Evolutionary conservation across 2,113 vertebrate species (phyloP).

Genomic region (Garra rufa): DNA sequence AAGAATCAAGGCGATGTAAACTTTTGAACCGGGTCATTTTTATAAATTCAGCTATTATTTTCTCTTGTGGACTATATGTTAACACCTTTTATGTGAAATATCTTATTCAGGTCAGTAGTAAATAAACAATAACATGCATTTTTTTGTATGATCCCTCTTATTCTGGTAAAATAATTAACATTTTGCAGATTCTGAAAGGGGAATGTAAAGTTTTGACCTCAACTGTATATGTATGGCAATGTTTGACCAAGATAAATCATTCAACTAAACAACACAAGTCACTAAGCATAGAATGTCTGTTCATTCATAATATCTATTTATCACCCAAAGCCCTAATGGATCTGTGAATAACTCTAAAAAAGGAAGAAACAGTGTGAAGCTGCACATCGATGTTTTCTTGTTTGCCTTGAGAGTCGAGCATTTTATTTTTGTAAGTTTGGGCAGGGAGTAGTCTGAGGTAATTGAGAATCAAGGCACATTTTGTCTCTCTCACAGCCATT

Average conservation of each 20-base stretch:
- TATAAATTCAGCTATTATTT: too few species aligned
- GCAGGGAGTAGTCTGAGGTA: slow-evolving; percentile 14
- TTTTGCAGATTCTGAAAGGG: too few species aligned
- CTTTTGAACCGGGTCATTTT: too few species aligned
- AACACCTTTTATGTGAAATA: too few species aligned
- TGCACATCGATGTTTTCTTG: not conserved
- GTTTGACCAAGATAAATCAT: slow-evolving; percentile 3
- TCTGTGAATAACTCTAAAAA: not conserved
- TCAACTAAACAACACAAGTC: not conserved
- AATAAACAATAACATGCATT: too few species aligned
- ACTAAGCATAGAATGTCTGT: not conserved
- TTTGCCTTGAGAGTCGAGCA: slow-evolving; percentile 10
- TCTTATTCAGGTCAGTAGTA: too few species aligned
- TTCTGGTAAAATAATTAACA: too few species aligned
- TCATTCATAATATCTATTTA: not conserved
- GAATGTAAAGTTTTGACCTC: too few species aligned
- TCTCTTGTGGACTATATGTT: too few species aligned
- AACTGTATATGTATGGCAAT: too few species aligned
- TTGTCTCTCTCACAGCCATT: slow-evolving; percentile 20
- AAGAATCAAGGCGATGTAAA: too few species aligned
- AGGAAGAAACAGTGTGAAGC: not conserved
- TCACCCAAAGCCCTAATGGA: slow-evolving; percentile 15
- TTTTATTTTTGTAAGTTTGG: slow-evolving; percentile 9
- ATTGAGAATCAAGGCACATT: slow-evolving; percentile 37
- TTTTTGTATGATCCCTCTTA: too few species aligned